phyloP scores from a whole-genome alignment of 2,797 vertebrate species.

The Anniella stebbinsi region DNA sequence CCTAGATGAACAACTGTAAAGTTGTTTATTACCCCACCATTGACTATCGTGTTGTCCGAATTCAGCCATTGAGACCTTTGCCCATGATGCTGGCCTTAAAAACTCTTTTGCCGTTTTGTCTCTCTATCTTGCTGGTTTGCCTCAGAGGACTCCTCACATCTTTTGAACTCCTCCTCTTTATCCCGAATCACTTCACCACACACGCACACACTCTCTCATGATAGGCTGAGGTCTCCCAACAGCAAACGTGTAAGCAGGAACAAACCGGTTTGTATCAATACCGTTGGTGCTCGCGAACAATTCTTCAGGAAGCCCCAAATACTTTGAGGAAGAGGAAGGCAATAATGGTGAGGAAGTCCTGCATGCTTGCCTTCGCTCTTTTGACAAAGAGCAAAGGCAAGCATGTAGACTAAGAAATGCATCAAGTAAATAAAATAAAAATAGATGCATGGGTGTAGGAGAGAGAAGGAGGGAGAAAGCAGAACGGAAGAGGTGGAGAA shows the following conservation, averaged over 20 bases:
- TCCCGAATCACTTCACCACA: constrained; percentile 42
- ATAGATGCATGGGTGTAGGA: neutral
- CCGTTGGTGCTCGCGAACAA: constrained; percentile 46
- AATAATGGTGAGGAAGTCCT: neutral
- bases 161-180: constrained; percentile 62
- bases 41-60: too few relatives aligned
- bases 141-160: constrained; percentile 48
- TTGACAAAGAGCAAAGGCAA: constrained; percentile 8
- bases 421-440: neutral
- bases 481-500: neutral
- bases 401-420: neutral
- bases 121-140: neutral
- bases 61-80: too few relatives aligned
- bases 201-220: neutral
- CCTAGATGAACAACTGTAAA: too few relatives aligned
- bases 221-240: constrained; percentile 51
- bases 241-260: neutral
- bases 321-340: neutral
- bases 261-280: fast-evolving
- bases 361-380: too few relatives aligned
- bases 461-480: neutral
- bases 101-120: constrained; percentile 5
- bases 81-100: constrained; percentile 57
- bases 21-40: too few relatives aligned
- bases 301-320: constrained; percentile 35